Evolutionary conservation across 2,888 invertebrate species (phyloP), one percentile per base, ranked within the genome.

Genomic region (Onchidella celtica): DNA sequence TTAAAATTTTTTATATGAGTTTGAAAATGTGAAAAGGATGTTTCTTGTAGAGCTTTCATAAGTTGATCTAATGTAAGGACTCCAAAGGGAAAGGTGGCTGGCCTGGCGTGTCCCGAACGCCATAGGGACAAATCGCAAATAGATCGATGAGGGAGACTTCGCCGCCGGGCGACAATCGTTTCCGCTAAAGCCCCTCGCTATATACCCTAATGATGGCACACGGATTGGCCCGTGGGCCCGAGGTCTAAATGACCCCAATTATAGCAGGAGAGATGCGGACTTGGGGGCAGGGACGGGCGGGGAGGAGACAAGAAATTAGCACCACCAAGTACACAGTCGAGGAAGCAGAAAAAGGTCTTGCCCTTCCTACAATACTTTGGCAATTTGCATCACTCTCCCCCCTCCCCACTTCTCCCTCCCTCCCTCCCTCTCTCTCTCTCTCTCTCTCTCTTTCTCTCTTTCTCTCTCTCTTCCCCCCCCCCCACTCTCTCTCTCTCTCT

Each of bases 191-290:
- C 68, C 77, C 57, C 17, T 63, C 36, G 57, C 66, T 29, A 61
- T 66, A 36, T 47, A 68, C 68, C 55, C 77, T 77, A 77, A 77
- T 77, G 77, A 77, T 36, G 66, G 47, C 65, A 68, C 29, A 66
- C 66, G 77, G 77, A 77, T 77, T 77, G 77, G 77, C 77, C 77
- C 57, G 55, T 57, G 77, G 77, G 29, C 57, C 34, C 36, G 2
- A 57, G 77, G 77, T 38, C 77, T 57, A 77, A 77, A 77, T 77
- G 77, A 77, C 77, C 77, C 77, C 66, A 77, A 77, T 77, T 77
- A 77, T 57, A 47, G 77, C 77, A 68, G 55, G 57, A 57, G 66
- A 24, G 57, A 77, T 68, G 66, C 68, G 2, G 57, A 27, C 66
- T 55, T n/a, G 66, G 77, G 24, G 47, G 57, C 47, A 68, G 2